Evolutionary conservation across 2,888 invertebrate species (phyloP).

Genomic region (Mesochorus sp.): DNA sequence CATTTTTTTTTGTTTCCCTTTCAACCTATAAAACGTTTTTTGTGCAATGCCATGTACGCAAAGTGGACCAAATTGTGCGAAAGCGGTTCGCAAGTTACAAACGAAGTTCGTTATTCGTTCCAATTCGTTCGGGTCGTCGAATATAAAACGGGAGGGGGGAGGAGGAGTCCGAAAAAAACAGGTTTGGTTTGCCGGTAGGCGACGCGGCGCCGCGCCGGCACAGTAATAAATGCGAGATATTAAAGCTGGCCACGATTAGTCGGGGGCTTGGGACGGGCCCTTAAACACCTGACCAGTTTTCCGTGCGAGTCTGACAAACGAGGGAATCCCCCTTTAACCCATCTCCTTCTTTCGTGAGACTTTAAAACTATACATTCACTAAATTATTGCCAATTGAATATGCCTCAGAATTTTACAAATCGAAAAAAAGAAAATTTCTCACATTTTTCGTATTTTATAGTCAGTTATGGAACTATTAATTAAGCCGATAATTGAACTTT

Average conservation of each 20-base stretch:
- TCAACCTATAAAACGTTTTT: neutral
- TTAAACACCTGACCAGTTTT: conserved; percentile 64
- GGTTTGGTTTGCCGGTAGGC: conserved; percentile 53
- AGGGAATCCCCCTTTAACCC: conserved; percentile 36
- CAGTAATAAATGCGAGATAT: conserved; percentile 62
- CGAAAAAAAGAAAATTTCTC: too few species aligned
- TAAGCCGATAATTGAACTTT: too few species aligned
- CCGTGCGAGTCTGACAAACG: conserved; percentile 60
- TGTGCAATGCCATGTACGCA: neutral
- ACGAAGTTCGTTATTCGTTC: conserved; percentile 45
- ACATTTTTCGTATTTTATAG: too few species aligned
- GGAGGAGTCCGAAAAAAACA: conserved; percentile 32
- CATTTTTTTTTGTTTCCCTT: neutral
- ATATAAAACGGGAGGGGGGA: neutral
- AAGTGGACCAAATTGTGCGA: neutral
- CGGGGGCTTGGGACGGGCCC: conserved; percentile 54
- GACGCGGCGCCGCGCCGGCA: conserved; percentile 42
- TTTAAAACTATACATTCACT: neutral
- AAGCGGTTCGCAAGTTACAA: neutral
- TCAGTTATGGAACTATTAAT: conserved; percentile 24
- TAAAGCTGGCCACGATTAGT: conserved; percentile 62
- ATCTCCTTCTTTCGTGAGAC: neutral
- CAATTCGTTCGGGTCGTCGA: conserved; percentile 26
- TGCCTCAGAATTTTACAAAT: too few species aligned
- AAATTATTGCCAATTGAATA: too few species aligned